phyloP scores from a whole-genome alignment of 2,113 vertebrate genomes.

The Gasterosteus aculeatus region DNA sequence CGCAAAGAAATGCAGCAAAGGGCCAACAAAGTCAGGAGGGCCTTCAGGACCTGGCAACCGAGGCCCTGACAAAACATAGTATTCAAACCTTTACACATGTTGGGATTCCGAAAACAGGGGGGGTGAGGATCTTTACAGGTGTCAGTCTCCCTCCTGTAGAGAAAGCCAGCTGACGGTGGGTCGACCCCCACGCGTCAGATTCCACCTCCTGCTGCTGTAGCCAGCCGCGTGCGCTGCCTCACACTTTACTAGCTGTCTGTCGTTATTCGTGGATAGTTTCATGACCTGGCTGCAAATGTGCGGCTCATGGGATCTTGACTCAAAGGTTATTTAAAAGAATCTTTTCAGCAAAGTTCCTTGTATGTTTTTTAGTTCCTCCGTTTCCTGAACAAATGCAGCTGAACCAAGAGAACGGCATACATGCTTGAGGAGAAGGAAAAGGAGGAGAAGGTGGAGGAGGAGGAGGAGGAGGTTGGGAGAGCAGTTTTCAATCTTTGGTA shows the following conservation, averaged over 20 bases:
- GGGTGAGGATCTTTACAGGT: too few species aligned
- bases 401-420: slow-evolving; percentile 20
- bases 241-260: not conserved
- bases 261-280: not conserved
- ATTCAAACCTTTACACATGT: not conserved
- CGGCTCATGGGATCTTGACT: not conserved
- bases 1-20: not conserved
- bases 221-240: too few species aligned
- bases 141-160: too few species aligned
- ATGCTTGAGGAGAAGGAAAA: not conserved
- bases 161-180: too few species aligned
- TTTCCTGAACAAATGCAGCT: not conserved
- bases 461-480: not conserved
- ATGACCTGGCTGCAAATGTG: not conserved
- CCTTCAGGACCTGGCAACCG: not conserved
- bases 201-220: too few species aligned
- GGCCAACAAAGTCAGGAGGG: not conserved
- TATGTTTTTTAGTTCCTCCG: not conserved
- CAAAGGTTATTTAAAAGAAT: not conserved
- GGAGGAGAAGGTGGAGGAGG: not conserved
- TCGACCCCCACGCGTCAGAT: too few species aligned
- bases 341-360: not conserved
- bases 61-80: not conserved
- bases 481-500: slow-evolving; percentile 71
- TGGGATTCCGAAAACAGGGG: not conserved